Percentiles rank a stretch among this genome's conserved stretches.
Conservation (phyloP, 2,888 invertebrate genomes). For the Drosophila anceps region DNA sequence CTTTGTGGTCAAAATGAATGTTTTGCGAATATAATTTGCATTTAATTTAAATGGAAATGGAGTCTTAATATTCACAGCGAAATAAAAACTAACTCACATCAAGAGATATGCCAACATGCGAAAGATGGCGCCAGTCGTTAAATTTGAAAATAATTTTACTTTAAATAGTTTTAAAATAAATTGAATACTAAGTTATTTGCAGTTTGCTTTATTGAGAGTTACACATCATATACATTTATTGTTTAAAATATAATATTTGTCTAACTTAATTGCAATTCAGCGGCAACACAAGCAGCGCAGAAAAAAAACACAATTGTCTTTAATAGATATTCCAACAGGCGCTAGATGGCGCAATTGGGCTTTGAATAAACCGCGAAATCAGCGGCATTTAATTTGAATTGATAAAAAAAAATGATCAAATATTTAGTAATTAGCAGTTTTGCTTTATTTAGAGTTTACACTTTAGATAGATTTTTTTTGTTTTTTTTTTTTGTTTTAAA, state of each 20-base stretch:
- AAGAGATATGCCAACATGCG: not conserved
- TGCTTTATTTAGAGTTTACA: constrained; percentile 38
- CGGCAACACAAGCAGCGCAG: constrained; percentile 28
- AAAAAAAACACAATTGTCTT: constrained; percentile 7
- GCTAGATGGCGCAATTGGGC: not conserved
- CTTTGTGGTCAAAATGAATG: too few species aligned
- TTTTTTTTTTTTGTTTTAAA: constrained; percentile 12
- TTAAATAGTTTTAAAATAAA: not conserved
- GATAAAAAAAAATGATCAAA: not conserved
- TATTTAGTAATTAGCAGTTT: not conserved
- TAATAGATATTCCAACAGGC: not conserved
- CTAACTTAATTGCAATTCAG: constrained; percentile 39
- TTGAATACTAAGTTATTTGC: not conserved
- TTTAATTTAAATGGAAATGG: not conserved
- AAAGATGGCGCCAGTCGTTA: not conserved
- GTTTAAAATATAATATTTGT: constrained; percentile 18
- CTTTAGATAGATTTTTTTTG: constrained; percentile 25
- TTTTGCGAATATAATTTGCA: not conserved
- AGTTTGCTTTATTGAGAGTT: constrained; percentile 30
- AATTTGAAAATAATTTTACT: not conserved
- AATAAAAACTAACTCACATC: not conserved
- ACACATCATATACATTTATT: constrained; percentile 29
- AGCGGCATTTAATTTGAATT: constrained; percentile 1
- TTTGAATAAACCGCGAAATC: not conserved
- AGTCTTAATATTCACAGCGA: not conserved